Evolutionary conservation across 2,113 vertebrate species (phyloP).

Genomic region (Ia io): DNA sequence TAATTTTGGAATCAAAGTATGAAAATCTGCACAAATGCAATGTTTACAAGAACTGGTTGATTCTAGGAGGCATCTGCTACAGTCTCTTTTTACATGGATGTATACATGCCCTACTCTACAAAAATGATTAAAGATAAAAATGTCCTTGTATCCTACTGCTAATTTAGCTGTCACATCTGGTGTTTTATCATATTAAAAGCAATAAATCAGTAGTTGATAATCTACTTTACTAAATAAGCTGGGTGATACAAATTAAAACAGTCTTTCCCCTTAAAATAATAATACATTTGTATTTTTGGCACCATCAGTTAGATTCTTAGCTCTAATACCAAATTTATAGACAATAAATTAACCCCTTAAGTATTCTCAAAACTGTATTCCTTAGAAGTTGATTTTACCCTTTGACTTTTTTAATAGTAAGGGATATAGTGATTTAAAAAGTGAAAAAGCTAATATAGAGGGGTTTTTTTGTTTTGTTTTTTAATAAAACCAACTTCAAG

Average conservation of each 20-base stretch:
- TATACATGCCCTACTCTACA: conserved; percentile 74
- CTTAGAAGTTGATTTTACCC: conserved; percentile 35
- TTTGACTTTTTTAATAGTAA: conserved; percentile 47
- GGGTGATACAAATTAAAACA: conserved; percentile 75
- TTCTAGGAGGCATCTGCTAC: conserved; percentile 82
- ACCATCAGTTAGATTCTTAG: conserved; percentile 70
- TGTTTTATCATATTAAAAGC: conserved; percentile 82
- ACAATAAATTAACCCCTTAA: neutral
- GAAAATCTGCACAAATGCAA: conserved; percentile 84
- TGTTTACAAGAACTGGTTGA: conserved; percentile 85
- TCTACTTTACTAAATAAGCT: conserved; percentile 76
- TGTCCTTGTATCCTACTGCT: conserved; percentile 77
- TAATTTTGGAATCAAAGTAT: conserved; percentile 83
- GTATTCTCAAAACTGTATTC: conserved; percentile 27
- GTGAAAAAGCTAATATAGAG: neutral
- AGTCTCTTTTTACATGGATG: conserved; percentile 79
- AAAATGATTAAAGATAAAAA: conserved; percentile 77
- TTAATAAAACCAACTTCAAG: conserved; percentile 25
- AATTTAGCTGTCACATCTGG: conserved; percentile 80
- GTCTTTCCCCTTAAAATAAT: conserved; percentile 71
- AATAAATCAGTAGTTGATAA: conserved; percentile 84
- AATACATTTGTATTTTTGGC: conserved; percentile 75
- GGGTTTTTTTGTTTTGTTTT: neutral
- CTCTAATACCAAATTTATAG: neutral
- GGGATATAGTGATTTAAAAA: conserved; percentile 16